A percentile compares a stretch with the other conserved stretches of the same genome.
Evolutionary conservation across 2,113 vertebrate species (phyloP).

Genomic region (Etia nguti): DNA sequence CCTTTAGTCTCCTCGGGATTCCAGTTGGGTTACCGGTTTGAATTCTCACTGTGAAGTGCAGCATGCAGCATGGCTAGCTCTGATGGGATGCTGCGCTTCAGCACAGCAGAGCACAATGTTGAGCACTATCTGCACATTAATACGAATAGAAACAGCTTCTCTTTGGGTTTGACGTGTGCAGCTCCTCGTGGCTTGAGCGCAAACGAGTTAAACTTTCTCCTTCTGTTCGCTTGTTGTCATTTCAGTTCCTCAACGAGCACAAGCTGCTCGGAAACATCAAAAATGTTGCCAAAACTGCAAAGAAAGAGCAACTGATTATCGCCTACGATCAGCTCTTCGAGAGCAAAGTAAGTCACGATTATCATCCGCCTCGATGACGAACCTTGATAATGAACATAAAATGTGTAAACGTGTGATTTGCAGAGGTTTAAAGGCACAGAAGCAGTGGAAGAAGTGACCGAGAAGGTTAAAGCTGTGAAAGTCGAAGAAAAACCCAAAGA

Average conservation of each 20-base stretch:
- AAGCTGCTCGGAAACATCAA: constrained; percentile 92
- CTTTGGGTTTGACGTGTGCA: neutral
- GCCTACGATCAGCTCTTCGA: constrained; percentile 90
- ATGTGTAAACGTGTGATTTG: neutral
- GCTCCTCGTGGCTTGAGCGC: neutral
- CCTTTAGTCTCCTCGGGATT: no score
- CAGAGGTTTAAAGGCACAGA: constrained; percentile 91
- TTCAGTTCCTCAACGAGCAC: constrained; percentile 90
- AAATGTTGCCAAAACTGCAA: constrained; percentile 91
- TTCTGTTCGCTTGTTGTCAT: neutral
- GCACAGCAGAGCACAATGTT: neutral
- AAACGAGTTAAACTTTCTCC: neutral
- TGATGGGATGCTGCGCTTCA: neutral
- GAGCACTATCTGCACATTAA: neutral
- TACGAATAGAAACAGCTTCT: neutral
- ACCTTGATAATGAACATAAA: neutral
- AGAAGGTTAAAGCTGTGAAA: constrained; percentile 82
- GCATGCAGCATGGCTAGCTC: neutral
- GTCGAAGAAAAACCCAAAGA: constrained; percentile 82
- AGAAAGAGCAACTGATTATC: constrained; percentile 86
- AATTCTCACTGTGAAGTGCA: neutral
- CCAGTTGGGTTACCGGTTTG: neutral
- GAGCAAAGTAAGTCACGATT: constrained; percentile 77
- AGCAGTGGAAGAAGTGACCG: constrained; percentile 70
- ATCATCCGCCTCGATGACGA: neutral